These are phyloP conservation scores for Prionailurus bengalensis DNA, from an alignment of 2,113 vertebrate species.

Conservation along the genomic window DNA sequence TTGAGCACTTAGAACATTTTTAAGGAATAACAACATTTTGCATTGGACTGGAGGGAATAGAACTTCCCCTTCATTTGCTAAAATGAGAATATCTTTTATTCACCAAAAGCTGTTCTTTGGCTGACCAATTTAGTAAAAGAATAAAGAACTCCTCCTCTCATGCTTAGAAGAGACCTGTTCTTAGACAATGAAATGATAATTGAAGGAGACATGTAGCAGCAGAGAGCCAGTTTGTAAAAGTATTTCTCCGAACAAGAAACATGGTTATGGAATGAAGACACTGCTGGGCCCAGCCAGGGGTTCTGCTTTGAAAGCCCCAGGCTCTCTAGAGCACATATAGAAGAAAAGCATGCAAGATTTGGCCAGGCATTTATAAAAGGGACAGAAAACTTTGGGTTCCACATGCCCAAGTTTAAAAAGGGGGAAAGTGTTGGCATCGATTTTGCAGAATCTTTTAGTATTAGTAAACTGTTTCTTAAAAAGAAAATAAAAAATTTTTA, in stretches of 20 bases:
- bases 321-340: background rate
- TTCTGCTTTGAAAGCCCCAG: background rate
- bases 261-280: slow-evolving; percentile 24
- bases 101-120: slow-evolving; percentile 86
- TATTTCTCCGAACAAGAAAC: slow-evolving; percentile 63
- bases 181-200: slow-evolving; percentile 82
- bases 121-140: slow-evolving; percentile 86
- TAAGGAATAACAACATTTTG: slow-evolving; percentile 86
- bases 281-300: background rate
- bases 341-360: background rate
- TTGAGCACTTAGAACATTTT: slow-evolving; percentile 85
- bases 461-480: background rate
- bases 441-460: slow-evolving; percentile 53
- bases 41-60: slow-evolving; percentile 84
- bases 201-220: slow-evolving; percentile 65
- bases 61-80: slow-evolving; percentile 85
- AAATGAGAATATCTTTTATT: slow-evolving; percentile 87
- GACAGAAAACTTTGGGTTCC: background rate
- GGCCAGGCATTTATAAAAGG: background rate
- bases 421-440: background rate
- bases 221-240: slow-evolving; percentile 72
- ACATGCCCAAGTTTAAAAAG: background rate
- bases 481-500: slow-evolving; percentile 25
- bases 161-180: slow-evolving; percentile 80
- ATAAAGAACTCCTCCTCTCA: slow-evolving; percentile 80